A percentile compares a stretch with the other conserved stretches of the same genome.
These are phyloP conservation scores for Pygocentrus nattereri DNA, from an alignment of 2,797 vertebrate genomes.

Conservation along the genomic window DNA sequence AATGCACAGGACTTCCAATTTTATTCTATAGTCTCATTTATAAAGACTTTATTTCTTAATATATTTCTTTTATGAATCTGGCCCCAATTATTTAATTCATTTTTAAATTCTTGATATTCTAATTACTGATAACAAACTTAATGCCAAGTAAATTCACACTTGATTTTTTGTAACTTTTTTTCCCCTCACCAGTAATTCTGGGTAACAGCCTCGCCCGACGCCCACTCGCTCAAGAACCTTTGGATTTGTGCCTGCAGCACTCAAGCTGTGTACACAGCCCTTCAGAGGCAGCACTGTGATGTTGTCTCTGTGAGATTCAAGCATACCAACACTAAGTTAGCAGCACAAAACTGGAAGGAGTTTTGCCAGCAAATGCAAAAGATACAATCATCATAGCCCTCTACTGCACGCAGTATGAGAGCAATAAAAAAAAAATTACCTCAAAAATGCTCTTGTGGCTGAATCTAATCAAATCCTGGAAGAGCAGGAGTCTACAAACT, in stretches of 20 bases:
- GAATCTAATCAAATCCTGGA: too few species aligned
- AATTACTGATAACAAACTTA: too few species aligned
- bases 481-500: not conserved
- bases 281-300: conserved; percentile 85
- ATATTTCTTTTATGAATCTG: too few species aligned
- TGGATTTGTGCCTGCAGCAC: conserved; percentile 57
- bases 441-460: too few species aligned
- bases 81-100: not conserved
- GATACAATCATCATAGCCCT: too few species aligned
- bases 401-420: too few species aligned
- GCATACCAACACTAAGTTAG: not conserved
- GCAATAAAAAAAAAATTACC: too few species aligned
- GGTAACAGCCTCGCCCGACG: conserved; percentile 85
- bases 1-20: not conserved
- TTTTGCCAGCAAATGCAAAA: not conserved
- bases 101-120: too few species aligned
- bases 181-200: conserved; percentile 83
- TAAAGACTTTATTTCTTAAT: too few species aligned
- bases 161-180: not conserved
- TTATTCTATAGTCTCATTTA: too few species aligned
- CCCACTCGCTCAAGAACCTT: conserved; percentile 80
- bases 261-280: conserved; percentile 86
- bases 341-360: too few species aligned
- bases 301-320: conserved; percentile 71
- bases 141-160: not conserved